Conservation (phyloP, 30 jellyfish, hydroid and myxozoan species). For the Chrysaora quinquecirrha region DNA sequence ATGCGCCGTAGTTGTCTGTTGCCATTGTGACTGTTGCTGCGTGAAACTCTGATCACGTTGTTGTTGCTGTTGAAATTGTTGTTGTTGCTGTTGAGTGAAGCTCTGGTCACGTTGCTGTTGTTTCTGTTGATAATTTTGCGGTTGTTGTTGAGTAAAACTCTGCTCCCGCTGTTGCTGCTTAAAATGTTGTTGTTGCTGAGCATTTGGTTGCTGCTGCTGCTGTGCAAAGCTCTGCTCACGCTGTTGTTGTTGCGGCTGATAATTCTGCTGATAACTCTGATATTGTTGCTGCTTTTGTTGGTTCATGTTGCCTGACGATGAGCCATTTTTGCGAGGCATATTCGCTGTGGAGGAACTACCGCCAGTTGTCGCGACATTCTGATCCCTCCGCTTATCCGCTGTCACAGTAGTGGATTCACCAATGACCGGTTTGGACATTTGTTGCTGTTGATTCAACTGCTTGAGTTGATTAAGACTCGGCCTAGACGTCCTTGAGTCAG, state of each 20-base stretch:
- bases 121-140: too few species aligned
- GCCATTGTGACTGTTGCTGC: conserved; percentile 10
- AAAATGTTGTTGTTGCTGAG: too few species aligned
- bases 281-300: not conserved
- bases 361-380: not conserved
- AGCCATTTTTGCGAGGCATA: not conserved
- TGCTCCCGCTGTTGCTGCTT: too few species aligned
- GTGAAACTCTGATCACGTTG: too few species aligned
- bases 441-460: conserved; percentile 81
- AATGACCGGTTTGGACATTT: conserved; percentile 56
- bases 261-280: too few species aligned
- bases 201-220: too few species aligned
- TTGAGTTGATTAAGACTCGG: conserved; percentile 92
- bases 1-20: conserved; percentile 17
- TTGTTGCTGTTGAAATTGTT: too few species aligned
- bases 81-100: too few species aligned
- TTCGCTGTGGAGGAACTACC: conserved; percentile 16
- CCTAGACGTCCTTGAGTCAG: conserved; percentile 75
- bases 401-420: not conserved
- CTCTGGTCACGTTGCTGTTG: too few species aligned
- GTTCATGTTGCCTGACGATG: not conserved
- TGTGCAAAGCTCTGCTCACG: too few species aligned
- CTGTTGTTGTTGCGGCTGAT: too few species aligned
- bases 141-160: too few species aligned
- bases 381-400: conserved; percentile 17